Conservation (phyloP, 2,888 invertebrate species). For the Carpatolechia fugitivella region DNA sequence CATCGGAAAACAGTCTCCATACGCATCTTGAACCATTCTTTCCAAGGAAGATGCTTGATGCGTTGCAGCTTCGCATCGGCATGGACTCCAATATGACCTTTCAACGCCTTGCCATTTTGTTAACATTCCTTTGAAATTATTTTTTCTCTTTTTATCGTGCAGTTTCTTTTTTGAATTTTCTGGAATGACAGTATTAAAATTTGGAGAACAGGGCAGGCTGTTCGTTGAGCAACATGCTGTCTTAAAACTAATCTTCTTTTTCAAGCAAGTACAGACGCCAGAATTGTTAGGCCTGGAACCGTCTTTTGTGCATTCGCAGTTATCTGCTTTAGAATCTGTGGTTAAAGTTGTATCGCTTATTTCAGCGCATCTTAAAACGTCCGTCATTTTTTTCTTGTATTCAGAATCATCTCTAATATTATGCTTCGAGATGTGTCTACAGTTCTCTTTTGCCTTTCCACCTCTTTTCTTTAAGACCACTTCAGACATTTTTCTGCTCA, state of each 20-base stretch:
- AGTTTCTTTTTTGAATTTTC: background rate
- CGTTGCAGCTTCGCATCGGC: background rate
- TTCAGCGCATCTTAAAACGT: too few relatives aligned
- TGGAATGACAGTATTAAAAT: background rate
- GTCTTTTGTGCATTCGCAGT: background rate
- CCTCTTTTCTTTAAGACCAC: background rate
- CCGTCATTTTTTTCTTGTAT: too few relatives aligned
- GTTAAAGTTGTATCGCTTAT: too few relatives aligned
- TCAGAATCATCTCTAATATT: too few relatives aligned
- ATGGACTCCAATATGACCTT: background rate
- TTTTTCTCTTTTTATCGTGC: background rate
- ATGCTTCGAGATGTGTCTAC: too few relatives aligned
- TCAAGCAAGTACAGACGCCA: background rate
- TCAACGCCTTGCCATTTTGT: background rate
- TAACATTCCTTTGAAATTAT: background rate
- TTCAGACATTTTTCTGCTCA: background rate
- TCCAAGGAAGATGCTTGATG: background rate
- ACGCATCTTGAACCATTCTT: constrained; percentile 23
- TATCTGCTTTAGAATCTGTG: background rate
- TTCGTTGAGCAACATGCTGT: background rate
- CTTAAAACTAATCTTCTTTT: background rate
- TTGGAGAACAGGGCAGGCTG: background rate
- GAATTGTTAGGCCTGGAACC: background rate
- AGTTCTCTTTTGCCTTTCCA: background rate
- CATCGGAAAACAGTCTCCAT: constrained; percentile 41